These are phyloP conservation scores for Pristionchus maxplancki DNA, from an alignment of 2,888 invertebrate genomes.

Conservation along the genomic window DNA sequence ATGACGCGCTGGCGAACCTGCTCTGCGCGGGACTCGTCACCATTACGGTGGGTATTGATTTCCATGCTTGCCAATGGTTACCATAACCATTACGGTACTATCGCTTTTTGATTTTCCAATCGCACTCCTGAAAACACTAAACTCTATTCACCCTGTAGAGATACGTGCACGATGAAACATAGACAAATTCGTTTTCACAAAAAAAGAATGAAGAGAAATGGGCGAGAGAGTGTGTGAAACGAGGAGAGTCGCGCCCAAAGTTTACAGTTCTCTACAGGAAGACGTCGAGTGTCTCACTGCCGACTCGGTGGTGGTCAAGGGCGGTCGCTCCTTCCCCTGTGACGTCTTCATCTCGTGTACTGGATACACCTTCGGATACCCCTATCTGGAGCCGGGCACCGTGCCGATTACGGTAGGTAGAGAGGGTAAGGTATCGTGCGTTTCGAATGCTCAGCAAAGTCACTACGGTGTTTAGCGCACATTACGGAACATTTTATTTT, in stretches of 20 bases:
- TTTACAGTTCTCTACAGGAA: constrained; percentile 83
- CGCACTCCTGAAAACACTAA: no score
- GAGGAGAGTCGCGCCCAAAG: not conserved
- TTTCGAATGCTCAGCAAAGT: no score
- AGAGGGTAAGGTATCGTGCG: no score
- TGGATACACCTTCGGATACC: constrained; percentile 79
- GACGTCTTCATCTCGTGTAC: constrained; percentile 78
- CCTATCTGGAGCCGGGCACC: constrained; percentile 77
- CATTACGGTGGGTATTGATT: constrained; percentile 68
- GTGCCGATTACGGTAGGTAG: constrained; percentile 67
- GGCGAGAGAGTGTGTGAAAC: not conserved
- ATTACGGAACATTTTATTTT: no score
- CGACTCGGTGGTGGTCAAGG: constrained; percentile 89
- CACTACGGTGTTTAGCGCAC: no score
- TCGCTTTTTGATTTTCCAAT: no score
- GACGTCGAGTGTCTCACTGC: constrained; percentile 99
- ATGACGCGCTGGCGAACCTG: constrained; percentile 79
- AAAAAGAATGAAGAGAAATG: not conserved
- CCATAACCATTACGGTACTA: no score
- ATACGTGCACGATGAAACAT: no score
- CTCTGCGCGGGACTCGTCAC: constrained; percentile 78
- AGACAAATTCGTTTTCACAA: no score
- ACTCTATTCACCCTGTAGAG: no score
- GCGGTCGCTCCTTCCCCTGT: constrained; percentile 68
- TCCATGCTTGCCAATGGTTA: no score